These are phyloP conservation scores for Machaerirhynchus nigripectus DNA, from an alignment of 2,113 vertebrate species.

Conservation along the genomic window DNA sequence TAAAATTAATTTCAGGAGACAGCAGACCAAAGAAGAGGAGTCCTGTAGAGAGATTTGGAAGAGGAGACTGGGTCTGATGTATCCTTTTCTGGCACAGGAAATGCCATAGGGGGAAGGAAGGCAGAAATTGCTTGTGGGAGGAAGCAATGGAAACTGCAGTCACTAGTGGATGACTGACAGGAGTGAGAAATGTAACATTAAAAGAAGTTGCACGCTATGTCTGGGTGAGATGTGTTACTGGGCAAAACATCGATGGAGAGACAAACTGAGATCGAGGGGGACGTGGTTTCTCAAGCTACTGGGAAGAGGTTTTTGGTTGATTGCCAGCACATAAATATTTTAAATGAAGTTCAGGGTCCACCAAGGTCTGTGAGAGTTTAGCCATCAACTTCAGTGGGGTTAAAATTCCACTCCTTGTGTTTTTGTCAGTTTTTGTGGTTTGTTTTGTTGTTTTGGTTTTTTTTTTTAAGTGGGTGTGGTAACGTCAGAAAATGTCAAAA, in stretches of 20 bases:
- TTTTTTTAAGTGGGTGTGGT: background rate
- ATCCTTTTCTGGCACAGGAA: constrained; percentile 3
- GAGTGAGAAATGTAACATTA: background rate
- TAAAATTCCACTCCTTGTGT: background rate
- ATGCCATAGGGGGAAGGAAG: background rate
- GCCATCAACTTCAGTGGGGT: background rate
- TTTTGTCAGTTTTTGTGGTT: background rate
- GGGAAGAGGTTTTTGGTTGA: background rate
- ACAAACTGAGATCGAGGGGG: background rate
- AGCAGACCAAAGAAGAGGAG: background rate
- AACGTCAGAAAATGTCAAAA: background rate
- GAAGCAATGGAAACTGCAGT: background rate
- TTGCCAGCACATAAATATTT: background rate
- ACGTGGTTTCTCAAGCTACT: background rate
- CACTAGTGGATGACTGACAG: background rate
- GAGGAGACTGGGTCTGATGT: background rate
- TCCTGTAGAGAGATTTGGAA: background rate
- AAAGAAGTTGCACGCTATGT: background rate
- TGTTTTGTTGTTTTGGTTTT: background rate
- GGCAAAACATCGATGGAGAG: background rate
- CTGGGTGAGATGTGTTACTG: background rate
- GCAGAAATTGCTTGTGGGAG: background rate
- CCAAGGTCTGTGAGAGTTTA: background rate
- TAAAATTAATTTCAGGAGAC: background rate
- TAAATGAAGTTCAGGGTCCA: background rate